Conservation (phyloP, 2,888 invertebrate species). For the Polietes domitor region DNA sequence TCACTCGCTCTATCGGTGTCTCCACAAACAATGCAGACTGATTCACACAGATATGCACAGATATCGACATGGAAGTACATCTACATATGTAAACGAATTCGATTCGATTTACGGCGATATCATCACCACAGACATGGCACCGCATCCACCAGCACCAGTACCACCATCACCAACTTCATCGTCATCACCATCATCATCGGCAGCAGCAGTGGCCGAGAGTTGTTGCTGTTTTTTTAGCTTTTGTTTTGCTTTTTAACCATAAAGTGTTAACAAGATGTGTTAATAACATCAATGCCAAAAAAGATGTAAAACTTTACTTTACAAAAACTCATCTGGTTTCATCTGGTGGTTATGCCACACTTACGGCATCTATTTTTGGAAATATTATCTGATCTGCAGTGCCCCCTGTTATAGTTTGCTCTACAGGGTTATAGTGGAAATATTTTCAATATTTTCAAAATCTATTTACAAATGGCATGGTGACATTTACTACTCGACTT, state of each 20-base stretch:
- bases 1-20: not conserved
- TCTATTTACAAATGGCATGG: too few relatives aligned
- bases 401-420: too few relatives aligned
- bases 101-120: not conserved
- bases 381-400: too few relatives aligned
- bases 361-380: too few relatives aligned
- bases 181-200: not conserved
- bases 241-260: conserved; percentile 16
- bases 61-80: not conserved
- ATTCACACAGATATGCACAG: not conserved
- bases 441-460: too few relatives aligned
- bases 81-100: not conserved
- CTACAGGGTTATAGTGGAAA: too few relatives aligned
- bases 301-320: conserved; percentile 9
- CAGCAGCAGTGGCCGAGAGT: conserved; percentile 1
- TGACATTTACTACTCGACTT: too few relatives aligned
- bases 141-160: not conserved
- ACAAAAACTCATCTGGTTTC: not conserved
- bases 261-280: conserved; percentile 46
- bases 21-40: not conserved
- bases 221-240: too few relatives aligned
- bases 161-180: not conserved
- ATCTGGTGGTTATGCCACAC: not conserved
- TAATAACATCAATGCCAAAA: conserved; percentile 33
- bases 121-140: not conserved